Base-by-base conservation (phyloP, 1,140 invertebrate genomes). In the Chymomyza costata region DNA sequence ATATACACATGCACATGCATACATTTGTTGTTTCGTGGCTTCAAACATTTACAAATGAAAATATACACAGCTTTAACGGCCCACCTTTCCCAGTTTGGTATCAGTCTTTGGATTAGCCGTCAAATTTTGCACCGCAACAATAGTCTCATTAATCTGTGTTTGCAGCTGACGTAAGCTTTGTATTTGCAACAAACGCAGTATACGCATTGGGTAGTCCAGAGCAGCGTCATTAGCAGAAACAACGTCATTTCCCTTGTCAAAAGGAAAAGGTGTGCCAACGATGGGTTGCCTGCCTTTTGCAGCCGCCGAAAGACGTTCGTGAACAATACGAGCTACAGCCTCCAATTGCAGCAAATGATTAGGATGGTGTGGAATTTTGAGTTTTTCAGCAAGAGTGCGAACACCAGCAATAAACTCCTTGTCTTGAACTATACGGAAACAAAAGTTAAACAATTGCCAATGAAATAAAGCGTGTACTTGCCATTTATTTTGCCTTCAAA, bases 41-140 rank as follows among this genome's bases (percentile, higher is more conserved):
- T 28, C 14, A 11, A n/a, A 0, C 6, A 15, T 15, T 15, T 34
- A 14, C 3, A 8, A n/a, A 10, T n/a, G n/a, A n/a, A n/a, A n/a
- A 34, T 34, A n/a, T 34, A 34, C 3, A 34, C 13, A 17, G 6
- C 3, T 32, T 54, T 40, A 81, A 48, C 82, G 83, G 56, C 97
- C 97, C 73, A 99, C 96, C 91, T 96, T 94, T 46, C 97, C 97
- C 16, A 99, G 87, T 84, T 91, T 93, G 1, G 95, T 96, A 83
- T 99, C 96, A 71, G 97, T 99, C 88, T 97, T 97, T 7, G 97
- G 97, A 90, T 99, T 93, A 6, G 97, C 97, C 10, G 97, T 99
- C 3, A 99, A 89, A 53, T 87, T 91, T 89, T 99, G 97, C 1
- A 97, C 94, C 49, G 90, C 89, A 1, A 98, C 97, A 80, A 99